Evolutionary conservation across 1,140 invertebrate genomes (phyloP), one percentile per base, ranked within the genome.

Genomic region (Proctacanthus coquilletti): DNA sequence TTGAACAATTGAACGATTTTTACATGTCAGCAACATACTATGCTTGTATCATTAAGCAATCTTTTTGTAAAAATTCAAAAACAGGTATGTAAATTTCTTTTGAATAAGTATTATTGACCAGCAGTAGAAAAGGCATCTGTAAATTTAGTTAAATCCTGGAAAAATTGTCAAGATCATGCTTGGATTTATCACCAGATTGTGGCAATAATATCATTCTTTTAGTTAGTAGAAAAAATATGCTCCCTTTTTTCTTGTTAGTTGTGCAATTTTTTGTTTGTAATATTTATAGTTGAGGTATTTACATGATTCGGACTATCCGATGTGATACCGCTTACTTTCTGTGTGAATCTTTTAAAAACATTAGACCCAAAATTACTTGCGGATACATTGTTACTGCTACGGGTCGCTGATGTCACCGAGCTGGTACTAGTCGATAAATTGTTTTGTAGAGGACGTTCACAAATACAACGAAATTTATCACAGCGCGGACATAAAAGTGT

Each of bases 391-490:
- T 43, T 49, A 36, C 52, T 41, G 44, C 43, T 50, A 45, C 47
- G 46, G 32, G 20, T 40, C 15, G 33, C 31, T 32, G 49, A 34
- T 30, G 42, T 38, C 36, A 42, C 17, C 19, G 39, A 14, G 18
- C 23, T 13, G 5, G 5, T 14, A 6, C n/a, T 5, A 5, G 30
- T 14, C 5, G 30, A 32, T 5, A 17, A 32, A 32, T 6, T n/a
- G 5, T n/a, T 6, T 13, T 5, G 30, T 11, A 21, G 2, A 11
- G 45, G 30, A 37, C 50, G 51, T 34, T 52, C 49, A 29, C 56
- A 58, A 40, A 52, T 43, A 45, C 56, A 58, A 42, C 56, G 55
- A 54, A 58, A 58, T 41, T 51, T 56, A 46, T 56, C 45, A 53
- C 56, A 58, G 5, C 48, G 46, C 40, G 50, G 45, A 50, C 56